Conservation (phyloP, 2,888 invertebrate species). For the Yponomeuta sedellus region DNA sequence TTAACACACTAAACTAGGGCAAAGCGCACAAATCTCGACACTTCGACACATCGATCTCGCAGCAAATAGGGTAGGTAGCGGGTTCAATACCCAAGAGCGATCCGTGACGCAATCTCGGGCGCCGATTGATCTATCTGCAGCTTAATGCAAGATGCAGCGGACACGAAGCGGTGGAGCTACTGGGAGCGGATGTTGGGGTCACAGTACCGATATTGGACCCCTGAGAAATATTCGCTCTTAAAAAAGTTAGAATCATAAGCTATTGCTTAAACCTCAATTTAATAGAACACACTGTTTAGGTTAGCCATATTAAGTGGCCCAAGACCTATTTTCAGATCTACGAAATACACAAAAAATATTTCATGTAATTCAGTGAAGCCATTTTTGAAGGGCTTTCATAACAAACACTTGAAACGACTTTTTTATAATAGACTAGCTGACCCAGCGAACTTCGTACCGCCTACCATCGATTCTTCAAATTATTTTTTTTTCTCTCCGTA, state of each 20-base stretch:
- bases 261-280: not conserved
- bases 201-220: not conserved
- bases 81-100: not conserved
- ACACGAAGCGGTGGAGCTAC: not conserved
- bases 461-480: too few species aligned
- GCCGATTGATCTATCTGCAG: constrained; percentile 8
- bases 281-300: too few species aligned
- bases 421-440: too few species aligned
- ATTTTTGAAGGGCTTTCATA: too few species aligned
- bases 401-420: too few species aligned
- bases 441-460: too few species aligned
- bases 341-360: too few species aligned
- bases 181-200: not conserved
- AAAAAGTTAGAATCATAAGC: not conserved
- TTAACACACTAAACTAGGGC: not conserved
- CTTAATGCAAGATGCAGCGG: constrained; percentile 2
- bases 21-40: not conserved
- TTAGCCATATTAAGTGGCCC: too few species aligned
- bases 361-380: too few species aligned
- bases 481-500: too few species aligned
- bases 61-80: not conserved
- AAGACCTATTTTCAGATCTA: too few species aligned
- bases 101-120: constrained; percentile 24
- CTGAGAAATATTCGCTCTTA: not conserved
- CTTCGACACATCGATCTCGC: not conserved